These are phyloP conservation scores for Xylocampa areola DNA, from an alignment of 2,888 invertebrate genomes.

Conservation along the genomic window DNA sequence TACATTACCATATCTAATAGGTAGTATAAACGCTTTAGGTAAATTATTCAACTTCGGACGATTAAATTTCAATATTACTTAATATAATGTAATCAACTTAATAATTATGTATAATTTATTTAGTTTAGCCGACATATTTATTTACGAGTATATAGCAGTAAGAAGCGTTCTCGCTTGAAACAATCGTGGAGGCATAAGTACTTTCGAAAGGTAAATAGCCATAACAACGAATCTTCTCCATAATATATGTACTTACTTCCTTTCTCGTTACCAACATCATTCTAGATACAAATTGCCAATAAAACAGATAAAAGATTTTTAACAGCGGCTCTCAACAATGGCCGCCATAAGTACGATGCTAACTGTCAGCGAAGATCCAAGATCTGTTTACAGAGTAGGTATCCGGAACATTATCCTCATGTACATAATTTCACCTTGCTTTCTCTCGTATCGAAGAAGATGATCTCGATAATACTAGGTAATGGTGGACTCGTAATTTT, in stretches of 20 bases:
- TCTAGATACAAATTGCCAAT: background rate
- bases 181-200: background rate
- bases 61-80: background rate
- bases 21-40: conserved; percentile 14
- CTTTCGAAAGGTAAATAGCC: background rate
- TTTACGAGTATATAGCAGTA: background rate
- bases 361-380: conserved; percentile 35
- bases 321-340: conserved; percentile 26
- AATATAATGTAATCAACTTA: conserved; percentile 1
- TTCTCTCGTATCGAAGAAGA: conserved; percentile 61
- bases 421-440: conserved; percentile 55
- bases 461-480: conserved; percentile 57
- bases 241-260: background rate
- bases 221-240: background rate
- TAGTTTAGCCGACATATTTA: background rate
- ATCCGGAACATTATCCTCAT: conserved; percentile 48
- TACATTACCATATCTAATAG: background rate
- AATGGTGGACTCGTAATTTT: conserved; percentile 52
- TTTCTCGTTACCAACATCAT: conserved; percentile 2
- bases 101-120: background rate
- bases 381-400: conserved; percentile 40
- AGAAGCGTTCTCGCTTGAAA: background rate
- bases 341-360: conserved; percentile 10
- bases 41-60: conserved; percentile 20
- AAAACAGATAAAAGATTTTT: conserved; percentile 29